Evolutionary conservation across 1,140 invertebrate species (phyloP), one percentile per base, ranked within the genome.

Genomic region (Aporrectodea caliginosa): DNA sequence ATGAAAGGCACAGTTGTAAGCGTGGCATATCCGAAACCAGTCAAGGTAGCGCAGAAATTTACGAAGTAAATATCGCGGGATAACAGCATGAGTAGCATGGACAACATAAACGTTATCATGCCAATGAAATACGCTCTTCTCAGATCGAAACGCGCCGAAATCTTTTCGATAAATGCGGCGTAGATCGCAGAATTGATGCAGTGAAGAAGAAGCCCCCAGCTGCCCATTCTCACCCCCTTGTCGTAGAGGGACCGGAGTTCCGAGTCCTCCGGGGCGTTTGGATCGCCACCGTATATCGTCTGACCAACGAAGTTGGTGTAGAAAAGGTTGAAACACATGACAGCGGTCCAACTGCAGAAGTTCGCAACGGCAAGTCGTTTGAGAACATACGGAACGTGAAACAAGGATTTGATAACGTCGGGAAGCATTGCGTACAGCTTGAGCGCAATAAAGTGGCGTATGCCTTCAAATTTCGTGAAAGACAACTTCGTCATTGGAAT

Each of bases 231-330:
- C 0, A 90, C 90, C 2, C 90, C 90, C 79, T 90, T 86, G 81
- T 90, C 89, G 83, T 90, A 90, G 2, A 84, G 81, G 30, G 82
- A 81, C 0, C 86, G 82, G 43, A 84, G 76, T n/a, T 81, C 70
- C 14, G 87, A 86, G 77, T 83, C 84, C 30, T 85, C 85, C 1
- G 83, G 83, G 2, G 86, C 88, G 82, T 88, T 88, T 0, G 90
- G 89, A 73, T 88, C 85, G 0, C 90, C 90, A 16, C 83, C 82
- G 82, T 90, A 90, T 27, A 90, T 87, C 30, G 86, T 86, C 83
- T 90, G 87, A 1, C 88, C 90, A 14, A 90, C 88, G 85, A 86
- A 90, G 83, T 90, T 89, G n/a, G 90, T 89, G 82, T 88, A 90
- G 82, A 90, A 90, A 77, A 90, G 85, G 75, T 88, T 88, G 83